Conservation (phyloP, 2,888 invertebrate genomes). For the Napeogenes inachia region DNA sequence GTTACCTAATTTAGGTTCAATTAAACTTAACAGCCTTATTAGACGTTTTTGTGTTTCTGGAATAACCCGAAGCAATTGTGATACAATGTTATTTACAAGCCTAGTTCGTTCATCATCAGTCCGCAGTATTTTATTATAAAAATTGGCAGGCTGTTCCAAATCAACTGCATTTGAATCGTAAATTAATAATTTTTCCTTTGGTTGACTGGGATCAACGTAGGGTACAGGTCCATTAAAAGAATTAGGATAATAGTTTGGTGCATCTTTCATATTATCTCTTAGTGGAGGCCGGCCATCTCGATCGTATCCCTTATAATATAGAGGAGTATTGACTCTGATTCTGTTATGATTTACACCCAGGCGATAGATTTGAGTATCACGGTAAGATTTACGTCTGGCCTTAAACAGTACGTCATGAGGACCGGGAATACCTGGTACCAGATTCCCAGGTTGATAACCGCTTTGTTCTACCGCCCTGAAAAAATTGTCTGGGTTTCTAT, state of each 20-base stretch:
- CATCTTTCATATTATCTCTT: slow-evolving; percentile 86
- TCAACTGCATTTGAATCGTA: slow-evolving; percentile 45
- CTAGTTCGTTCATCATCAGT: slow-evolving; percentile 37
- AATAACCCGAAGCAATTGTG: slow-evolving; percentile 27
- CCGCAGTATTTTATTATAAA: slow-evolving; percentile 76
- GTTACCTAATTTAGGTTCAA: slow-evolving; percentile 84
- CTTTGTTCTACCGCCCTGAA: slow-evolving; percentile 46
- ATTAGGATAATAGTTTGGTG: slow-evolving; percentile 96
- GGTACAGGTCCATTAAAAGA: slow-evolving; percentile 90
- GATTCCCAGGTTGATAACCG: slow-evolving; percentile 51
- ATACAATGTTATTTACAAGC: slow-evolving; percentile 32
- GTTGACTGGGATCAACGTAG: slow-evolving; percentile 64
- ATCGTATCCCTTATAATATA: slow-evolving; percentile 44
- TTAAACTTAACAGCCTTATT: slow-evolving; percentile 84
- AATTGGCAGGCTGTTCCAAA: slow-evolving; percentile 80
- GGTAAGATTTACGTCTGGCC: slow-evolving; percentile 46
- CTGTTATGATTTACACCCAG: slow-evolving; percentile 53
- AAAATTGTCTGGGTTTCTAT: slow-evolving; percentile 46
- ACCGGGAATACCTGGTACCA: slow-evolving; percentile 61
- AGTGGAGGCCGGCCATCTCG: slow-evolving; percentile 80
- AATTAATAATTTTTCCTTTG: slow-evolving; percentile 38
- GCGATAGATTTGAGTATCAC: slow-evolving; percentile 53
- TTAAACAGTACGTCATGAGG: slow-evolving; percentile 51
- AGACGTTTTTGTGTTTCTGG: slow-evolving; percentile 84
- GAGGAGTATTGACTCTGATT: slow-evolving; percentile 50